Evolutionary conservation across 2,113 vertebrate species (phyloP).

Genomic region (Phylloscopus trochiloides): DNA sequence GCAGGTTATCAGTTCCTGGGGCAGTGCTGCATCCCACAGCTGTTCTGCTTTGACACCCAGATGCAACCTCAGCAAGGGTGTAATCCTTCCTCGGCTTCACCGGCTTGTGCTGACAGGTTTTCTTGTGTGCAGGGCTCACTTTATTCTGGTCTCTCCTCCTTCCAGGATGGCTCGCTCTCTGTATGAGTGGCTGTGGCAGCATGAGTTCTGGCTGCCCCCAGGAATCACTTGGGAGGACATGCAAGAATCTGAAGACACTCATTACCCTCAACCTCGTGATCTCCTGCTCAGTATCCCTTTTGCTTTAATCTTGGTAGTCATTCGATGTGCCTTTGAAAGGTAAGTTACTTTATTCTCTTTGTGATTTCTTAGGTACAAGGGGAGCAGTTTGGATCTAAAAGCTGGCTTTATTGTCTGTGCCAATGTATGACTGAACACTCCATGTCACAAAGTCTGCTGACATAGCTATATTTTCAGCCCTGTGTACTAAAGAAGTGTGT

Average conservation of each 20-base stretch:
- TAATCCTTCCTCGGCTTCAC: neutral
- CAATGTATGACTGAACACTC: neutral
- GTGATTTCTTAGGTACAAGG: neutral
- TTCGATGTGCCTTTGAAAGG: conserved; percentile 86
- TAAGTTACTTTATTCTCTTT: conserved; percentile 32
- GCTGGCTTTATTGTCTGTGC: neutral
- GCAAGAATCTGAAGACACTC: conserved; percentile 65
- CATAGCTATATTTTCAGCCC: neutral
- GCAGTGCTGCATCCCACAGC: neutral
- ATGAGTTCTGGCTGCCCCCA: conserved; percentile 86
- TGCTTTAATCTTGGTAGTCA: conserved; percentile 76
- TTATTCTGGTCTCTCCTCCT: neutral
- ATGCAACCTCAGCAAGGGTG: neutral
- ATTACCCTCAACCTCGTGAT: conserved; percentile 78
- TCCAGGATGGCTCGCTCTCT: conserved; percentile 81
- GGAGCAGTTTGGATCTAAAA: neutral
- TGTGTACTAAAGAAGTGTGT: neutral
- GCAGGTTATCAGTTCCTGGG: neutral
- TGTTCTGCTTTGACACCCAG: neutral
- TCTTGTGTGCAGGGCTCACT: neutral
- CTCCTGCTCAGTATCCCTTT: conserved; percentile 81
- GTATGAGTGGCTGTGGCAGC: conserved; percentile 84
- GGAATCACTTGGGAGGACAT: conserved; percentile 83
- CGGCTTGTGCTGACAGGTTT: neutral
- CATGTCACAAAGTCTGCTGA: neutral